A percentile compares a stretch with the other conserved stretches of the same genome.
phyloP scores from a whole-genome alignment of 2,113 vertebrate genomes.

The Leptobrachium ailaonicum region DNA sequence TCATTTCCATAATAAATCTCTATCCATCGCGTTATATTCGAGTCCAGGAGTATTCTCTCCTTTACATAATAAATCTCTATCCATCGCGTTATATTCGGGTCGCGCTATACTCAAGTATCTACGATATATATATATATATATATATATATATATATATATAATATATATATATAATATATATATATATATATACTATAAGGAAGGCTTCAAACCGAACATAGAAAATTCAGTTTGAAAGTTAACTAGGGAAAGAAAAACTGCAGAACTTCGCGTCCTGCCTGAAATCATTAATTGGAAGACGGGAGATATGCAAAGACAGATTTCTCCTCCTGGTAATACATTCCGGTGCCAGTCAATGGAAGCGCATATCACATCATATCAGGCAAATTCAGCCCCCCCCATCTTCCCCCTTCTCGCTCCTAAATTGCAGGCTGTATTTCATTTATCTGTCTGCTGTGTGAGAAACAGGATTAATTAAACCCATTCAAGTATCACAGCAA shows the following conservation, averaged over 20 bases:
- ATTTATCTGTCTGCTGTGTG: conserved; percentile 73
- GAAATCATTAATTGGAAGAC: conserved; percentile 65
- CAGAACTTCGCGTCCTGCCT: conserved; percentile 38
- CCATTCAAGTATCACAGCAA: conserved; percentile 59
- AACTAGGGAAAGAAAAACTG: conserved; percentile 11
- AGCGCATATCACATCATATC: conserved; percentile 68
- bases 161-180: no score
- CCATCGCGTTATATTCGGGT: no score
- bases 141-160: no score
- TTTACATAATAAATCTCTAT: no score
- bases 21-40: no score
- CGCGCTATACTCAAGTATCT: no score
- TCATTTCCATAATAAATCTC: no score
- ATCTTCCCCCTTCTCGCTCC: conserved; percentile 64
- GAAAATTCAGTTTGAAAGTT: conserved; percentile 48
- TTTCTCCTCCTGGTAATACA: conserved; percentile 68
- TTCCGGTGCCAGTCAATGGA: conserved; percentile 70
- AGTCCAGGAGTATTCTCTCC: no score
- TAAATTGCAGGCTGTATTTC: conserved; percentile 75
- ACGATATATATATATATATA: no score
- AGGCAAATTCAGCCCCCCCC: conserved; percentile 20
- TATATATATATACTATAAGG: no score
- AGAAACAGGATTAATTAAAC: conserved; percentile 77
- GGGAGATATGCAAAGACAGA: conserved; percentile 55
- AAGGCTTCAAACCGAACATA: background rate